Percentiles rank a stretch among this genome's conserved stretches.
These are phyloP conservation scores for Colossoma macropomum DNA, from an alignment of 2,113 vertebrate species.

Conservation along the genomic window DNA sequence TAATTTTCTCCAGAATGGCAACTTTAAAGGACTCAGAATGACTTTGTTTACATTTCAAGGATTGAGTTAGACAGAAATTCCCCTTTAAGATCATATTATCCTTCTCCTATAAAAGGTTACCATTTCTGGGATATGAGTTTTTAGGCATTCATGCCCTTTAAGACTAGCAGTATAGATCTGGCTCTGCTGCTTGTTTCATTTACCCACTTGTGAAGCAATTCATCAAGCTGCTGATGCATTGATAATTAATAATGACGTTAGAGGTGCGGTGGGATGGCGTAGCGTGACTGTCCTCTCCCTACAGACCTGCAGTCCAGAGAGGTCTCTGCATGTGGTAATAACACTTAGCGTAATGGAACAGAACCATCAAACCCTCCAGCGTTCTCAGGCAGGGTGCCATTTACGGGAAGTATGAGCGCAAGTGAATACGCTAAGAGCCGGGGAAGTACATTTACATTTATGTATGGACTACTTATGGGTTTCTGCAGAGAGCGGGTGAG, in stretches of 20 bases:
- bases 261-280: neutral
- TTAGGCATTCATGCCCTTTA: neutral
- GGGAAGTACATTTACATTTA: constrained; percentile 23
- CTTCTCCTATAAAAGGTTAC: too few relatives aligned
- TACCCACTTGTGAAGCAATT: constrained; percentile 4
- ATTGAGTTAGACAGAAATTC: too few relatives aligned
- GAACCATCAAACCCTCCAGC: constrained; percentile 17
- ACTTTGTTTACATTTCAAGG: too few relatives aligned
- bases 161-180: neutral
- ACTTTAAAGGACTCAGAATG: too few relatives aligned
- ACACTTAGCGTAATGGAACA: constrained; percentile 33
- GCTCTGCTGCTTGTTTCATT: neutral
- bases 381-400: neutral
- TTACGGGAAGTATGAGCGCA: constrained; percentile 22
- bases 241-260: constrained; percentile 25
- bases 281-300: constrained; percentile 6
- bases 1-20: too few relatives aligned
- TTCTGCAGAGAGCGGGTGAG: too few relatives aligned
- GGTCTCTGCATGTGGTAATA: constrained; percentile 12
- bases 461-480: too few relatives aligned
- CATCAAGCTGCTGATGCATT: constrained; percentile 13
- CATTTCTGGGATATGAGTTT: too few relatives aligned
- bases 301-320: constrained; percentile 14
- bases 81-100: too few relatives aligned
- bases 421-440: neutral